Percentiles rank a stretch among this genome's conserved stretches.
Conservation (phyloP, 2,797 vertebrate genomes). For the Xerus rutilus region DNA sequence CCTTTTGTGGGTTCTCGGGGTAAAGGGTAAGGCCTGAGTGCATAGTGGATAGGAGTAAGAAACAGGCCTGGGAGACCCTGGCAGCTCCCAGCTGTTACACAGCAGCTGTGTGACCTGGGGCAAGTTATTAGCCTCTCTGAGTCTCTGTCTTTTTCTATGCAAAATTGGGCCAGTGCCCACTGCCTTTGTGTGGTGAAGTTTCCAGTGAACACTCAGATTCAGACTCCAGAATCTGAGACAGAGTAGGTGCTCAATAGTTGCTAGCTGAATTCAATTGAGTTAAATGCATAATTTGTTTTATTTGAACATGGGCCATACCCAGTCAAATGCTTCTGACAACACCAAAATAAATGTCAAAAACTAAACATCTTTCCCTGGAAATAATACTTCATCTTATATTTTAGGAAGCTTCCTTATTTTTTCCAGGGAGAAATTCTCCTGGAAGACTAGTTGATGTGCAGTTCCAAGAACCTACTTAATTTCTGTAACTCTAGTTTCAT, state of each 20-base stretch:
- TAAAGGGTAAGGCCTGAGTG: neutral
- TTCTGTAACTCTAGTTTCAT: neutral
- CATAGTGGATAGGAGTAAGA: accelerated
- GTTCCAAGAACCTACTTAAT: neutral
- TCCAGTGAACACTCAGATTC: accelerated
- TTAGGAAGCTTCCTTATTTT: constrained; percentile 60
- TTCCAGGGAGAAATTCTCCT: neutral
- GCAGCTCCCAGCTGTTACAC: accelerated
- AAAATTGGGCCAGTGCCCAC: neutral
- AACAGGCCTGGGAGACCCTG: neutral
- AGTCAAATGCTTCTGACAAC: neutral
- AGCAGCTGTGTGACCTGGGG: neutral
- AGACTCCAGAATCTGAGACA: neutral
- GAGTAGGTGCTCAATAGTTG: accelerated
- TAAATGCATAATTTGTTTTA: neutral
- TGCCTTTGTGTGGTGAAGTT: neutral
- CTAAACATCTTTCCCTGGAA: constrained; percentile 18
- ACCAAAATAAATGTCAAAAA: neutral
- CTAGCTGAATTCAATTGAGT: neutral
- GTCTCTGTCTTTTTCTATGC: neutral
- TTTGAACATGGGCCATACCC: neutral
- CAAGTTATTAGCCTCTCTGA: neutral
- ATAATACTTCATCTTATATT: neutral
- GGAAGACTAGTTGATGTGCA: too few relatives aligned
- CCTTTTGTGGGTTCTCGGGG: neutral